A percentile compares a stretch with the other conserved stretches of the same genome.
phyloP scores from a whole-genome alignment of 2,113 vertebrate species.

The Neomonachus schauinslandi region DNA sequence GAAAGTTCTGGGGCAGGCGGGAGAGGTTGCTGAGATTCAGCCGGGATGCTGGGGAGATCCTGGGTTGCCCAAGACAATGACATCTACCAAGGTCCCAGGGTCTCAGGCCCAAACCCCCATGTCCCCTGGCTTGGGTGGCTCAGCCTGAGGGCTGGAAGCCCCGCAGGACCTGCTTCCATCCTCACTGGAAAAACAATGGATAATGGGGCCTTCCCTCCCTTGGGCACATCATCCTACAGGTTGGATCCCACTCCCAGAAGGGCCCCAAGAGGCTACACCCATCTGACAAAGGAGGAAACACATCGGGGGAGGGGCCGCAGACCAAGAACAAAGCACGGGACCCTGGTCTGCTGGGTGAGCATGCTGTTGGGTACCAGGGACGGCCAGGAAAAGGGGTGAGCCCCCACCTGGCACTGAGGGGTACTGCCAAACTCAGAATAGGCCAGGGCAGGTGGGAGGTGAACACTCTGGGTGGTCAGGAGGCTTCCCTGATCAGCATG shows the following conservation, averaged over 20 bases:
- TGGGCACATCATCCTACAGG: neutral
- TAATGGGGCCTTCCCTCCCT: neutral
- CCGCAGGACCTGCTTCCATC: neutral
- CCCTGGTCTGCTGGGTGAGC: neutral
- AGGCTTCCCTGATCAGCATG: neutral
- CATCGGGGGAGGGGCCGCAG: neutral
- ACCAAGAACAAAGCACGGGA: neutral
- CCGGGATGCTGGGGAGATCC: neutral
- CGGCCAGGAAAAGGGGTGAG: neutral
- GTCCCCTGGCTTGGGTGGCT: neutral
- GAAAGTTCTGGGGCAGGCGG: neutral
- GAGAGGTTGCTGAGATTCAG: neutral
- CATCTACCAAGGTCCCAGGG: neutral
- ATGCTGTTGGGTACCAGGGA: neutral
- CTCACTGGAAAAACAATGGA: neutral
- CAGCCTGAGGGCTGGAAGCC: neutral
- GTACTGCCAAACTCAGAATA: neutral
- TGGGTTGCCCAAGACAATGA: neutral
- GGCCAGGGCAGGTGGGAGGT: neutral
- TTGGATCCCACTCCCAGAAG: neutral
- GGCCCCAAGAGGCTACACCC: neutral
- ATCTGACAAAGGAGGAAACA: neutral
- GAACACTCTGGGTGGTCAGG: no score
- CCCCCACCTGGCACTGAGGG: neutral
- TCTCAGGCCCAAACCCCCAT: neutral